phyloP scores from a whole-genome alignment of 2,797 vertebrate genomes.

The Ciconia nigra region DNA sequence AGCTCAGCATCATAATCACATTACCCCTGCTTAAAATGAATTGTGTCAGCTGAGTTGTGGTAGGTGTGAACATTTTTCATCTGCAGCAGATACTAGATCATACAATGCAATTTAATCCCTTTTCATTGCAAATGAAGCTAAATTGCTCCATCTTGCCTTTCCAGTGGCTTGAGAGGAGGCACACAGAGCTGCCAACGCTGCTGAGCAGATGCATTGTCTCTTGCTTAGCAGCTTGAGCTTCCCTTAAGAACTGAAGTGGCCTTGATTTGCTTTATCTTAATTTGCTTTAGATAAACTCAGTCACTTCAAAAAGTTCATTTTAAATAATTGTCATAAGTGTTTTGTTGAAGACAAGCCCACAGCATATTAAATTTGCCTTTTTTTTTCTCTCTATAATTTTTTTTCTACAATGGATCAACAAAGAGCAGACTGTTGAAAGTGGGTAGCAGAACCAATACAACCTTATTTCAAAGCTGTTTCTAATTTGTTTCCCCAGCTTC shows the following conservation, averaged over 20 bases:
- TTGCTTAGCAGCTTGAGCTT: not conserved
- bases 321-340: not conserved
- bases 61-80: not conserved
- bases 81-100: not conserved
- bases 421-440: not conserved
- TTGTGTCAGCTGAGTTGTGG: not conserved
- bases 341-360: not conserved
- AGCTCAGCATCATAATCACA: not conserved
- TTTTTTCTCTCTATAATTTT: not conserved
- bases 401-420: not conserved
- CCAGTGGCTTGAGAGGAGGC: not conserved
- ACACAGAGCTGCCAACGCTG: not conserved
- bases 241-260: not conserved
- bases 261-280: slow-evolving; percentile 1
- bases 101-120: not conserved
- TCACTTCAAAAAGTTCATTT: not conserved
- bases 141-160: not conserved
- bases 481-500: not conserved
- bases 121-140: not conserved
- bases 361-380: not conserved
- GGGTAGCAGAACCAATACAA: not conserved
- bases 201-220: not conserved
- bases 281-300: slow-evolving; percentile 3
- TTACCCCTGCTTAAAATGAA: not conserved
- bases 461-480: not conserved